A percentile compares a stretch with the other conserved stretches of the same genome.
These are phyloP conservation scores for Dufourea novaeangliae DNA, from an alignment of 1,140 invertebrate genomes.

Conservation along the genomic window DNA sequence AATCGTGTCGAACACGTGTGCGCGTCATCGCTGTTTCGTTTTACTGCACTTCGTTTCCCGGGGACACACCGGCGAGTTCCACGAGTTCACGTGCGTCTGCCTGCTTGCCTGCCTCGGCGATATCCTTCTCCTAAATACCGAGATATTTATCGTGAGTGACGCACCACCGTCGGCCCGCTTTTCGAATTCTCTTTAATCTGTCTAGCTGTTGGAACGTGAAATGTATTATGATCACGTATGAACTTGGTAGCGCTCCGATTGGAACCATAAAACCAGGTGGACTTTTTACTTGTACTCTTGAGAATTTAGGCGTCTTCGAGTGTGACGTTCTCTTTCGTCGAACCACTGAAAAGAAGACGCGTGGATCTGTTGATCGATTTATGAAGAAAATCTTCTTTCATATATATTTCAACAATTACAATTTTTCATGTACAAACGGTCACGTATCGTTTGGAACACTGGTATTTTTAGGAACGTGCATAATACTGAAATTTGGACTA, in stretches of 20 bases:
- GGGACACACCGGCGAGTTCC: slow-evolving; percentile 13
- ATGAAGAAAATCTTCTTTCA: too few species aligned
- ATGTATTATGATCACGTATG: neutral
- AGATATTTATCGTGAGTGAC: slow-evolving; percentile 62
- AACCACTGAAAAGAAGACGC: too few species aligned
- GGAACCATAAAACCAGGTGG: neutral
- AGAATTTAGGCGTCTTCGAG: too few species aligned
- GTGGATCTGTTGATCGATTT: too few species aligned
- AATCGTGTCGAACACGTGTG: slow-evolving; percentile 80
- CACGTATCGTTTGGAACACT: too few species aligned
- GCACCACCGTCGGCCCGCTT: neutral
- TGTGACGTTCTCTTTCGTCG: too few species aligned
- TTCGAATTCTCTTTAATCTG: neutral
- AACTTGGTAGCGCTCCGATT: neutral
- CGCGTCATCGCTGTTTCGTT: slow-evolving; percentile 64
- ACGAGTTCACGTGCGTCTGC: slow-evolving; percentile 42
- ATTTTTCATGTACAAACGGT: too few species aligned
- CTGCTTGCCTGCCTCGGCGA: too few species aligned
- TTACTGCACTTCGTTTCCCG: slow-evolving; percentile 54
- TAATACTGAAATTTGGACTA: too few species aligned
- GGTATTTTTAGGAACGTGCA: too few species aligned
- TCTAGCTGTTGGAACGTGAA: neutral
- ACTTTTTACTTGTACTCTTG: neutral
- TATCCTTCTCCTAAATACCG: slow-evolving; percentile 55
- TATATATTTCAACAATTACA: too few species aligned